Base-by-base conservation (phyloP, 1,140 invertebrate genomes). In the Papilio dardanus region DNA sequence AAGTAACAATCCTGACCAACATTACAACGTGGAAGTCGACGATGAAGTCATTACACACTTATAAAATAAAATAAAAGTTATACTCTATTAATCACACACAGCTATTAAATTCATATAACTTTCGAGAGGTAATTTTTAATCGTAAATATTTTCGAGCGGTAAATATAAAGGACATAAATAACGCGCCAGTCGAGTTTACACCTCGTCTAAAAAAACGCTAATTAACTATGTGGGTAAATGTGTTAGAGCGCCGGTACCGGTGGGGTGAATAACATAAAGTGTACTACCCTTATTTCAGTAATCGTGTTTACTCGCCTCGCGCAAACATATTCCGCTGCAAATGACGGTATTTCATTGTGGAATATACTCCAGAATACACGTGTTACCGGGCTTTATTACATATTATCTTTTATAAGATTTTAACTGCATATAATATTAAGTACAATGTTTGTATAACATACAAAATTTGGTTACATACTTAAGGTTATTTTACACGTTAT, bases 201-300 rank as follows among this genome's bases (percentile, higher is more conserved):
- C 66, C 66, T 54, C 71, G 46, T 73, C 30, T 54, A 35, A 71
- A 54, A 74, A 75, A 71, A 75, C 69, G 68, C 40, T 74, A 75
- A 75, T 77, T 77, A 69, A 77, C 74, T 77, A 75, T 75, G 68
- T 77, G 33, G 74, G 76, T 75, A 77, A 77, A 77, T 74, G 67
- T 75, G 74, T 74, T 79, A 73, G 71, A 77, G 74, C 78, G 46
- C 69, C 66, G 71, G 69, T 74, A 71, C 69, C 66, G 71, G 69
- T 74, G 73, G 80, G 78, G 83, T 86, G 86, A 87, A 88, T 86
- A 87, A 82, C 84, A 87, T 85, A 86, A 88, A 86, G 81, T 86
- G 78, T 84, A 86, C 83, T 86, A 88, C 86, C 88, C 88, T 89
- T 89, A 89, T 89, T 88, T 83, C 85, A 88, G 86, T 92, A 90